Evolutionary conservation across 2,888 invertebrate genomes (phyloP).

Genomic region (Drosophila atripex): DNA sequence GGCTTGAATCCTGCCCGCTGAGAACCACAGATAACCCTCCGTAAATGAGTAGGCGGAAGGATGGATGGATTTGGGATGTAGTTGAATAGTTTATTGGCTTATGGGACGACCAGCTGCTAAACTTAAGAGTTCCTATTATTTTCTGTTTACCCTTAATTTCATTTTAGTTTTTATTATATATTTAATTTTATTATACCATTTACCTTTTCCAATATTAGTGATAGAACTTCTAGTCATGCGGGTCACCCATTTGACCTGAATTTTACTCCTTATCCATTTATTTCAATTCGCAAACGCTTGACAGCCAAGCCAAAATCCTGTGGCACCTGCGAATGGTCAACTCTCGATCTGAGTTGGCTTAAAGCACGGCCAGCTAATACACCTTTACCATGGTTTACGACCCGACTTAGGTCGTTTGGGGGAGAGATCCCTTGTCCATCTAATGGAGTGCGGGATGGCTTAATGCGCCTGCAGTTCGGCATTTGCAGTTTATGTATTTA

Average conservation of each 20-base stretch:
- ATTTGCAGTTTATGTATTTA: slow-evolving; percentile 53
- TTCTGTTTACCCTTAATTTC: too few species aligned
- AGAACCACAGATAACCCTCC: not conserved
- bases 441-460: slow-evolving; percentile 45
- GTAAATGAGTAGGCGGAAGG: slow-evolving; percentile 13
- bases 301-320: slow-evolving; percentile 22
- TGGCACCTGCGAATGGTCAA: slow-evolving; percentile 26
- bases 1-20: slow-evolving; percentile 1
- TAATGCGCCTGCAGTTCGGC: slow-evolving; percentile 45
- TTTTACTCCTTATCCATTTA: slow-evolving; percentile 1
- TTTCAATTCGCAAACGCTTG: slow-evolving; percentile 24
- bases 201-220: too few species aligned
- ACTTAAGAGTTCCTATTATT: too few species aligned
- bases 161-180: too few species aligned
- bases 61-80: slow-evolving; percentile 1
- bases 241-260: not conserved
- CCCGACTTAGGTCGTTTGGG: slow-evolving; percentile 33
- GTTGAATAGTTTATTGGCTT: slow-evolving; percentile 5
- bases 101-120: not conserved
- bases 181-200: too few species aligned
- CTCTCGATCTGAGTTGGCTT: slow-evolving; percentile 40
- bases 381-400: slow-evolving; percentile 60
- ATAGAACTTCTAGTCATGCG: not conserved
- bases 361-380: slow-evolving; percentile 53
- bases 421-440: slow-evolving; percentile 28